Conservation (phyloP, 23 tunicate genomes). For the Halocynthia aurantium region DNA sequence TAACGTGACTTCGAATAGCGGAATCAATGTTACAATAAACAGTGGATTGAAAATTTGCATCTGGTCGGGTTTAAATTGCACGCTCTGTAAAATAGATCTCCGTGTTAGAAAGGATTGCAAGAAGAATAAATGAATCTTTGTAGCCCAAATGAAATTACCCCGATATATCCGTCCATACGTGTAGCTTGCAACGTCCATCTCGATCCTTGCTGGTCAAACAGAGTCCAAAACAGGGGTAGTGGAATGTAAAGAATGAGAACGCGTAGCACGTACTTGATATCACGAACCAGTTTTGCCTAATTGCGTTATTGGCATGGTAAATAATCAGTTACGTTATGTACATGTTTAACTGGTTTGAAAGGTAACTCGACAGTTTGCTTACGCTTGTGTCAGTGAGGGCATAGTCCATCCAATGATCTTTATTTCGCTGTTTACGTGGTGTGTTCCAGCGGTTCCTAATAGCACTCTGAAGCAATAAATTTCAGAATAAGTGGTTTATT, state of each 20-base stretch:
- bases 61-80: conserved; percentile 72
- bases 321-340: too few relatives aligned
- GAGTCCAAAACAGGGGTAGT: conserved; percentile 89
- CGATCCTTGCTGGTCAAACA: conserved; percentile 98
- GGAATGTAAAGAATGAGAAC: conserved; percentile 84
- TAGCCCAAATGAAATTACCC: conserved; percentile 25
- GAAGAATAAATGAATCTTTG: too few relatives aligned
- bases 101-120: too few relatives aligned
- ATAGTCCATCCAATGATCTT: conserved; percentile 95
- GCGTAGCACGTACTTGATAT: conserved; percentile 61
- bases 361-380: conserved; percentile 1
- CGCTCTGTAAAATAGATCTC: neutral
- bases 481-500: conserved; percentile 3
- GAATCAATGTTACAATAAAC: conserved; percentile 87
- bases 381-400: conserved; percentile 68
- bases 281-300: conserved; percentile 59
- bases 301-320: neutral
- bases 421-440: conserved; percentile 41
- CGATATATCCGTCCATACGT: conserved; percentile 90
- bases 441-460: conserved; percentile 49
- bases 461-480: conserved; percentile 23
- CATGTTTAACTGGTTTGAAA: neutral
- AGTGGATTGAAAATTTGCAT: conserved; percentile 99
- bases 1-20: conserved; percentile 83
- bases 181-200: conserved; percentile 98